These are phyloP conservation scores for Periplaneta americana DNA, from an alignment of 1,140 invertebrate genomes.

Conservation along the genomic window DNA sequence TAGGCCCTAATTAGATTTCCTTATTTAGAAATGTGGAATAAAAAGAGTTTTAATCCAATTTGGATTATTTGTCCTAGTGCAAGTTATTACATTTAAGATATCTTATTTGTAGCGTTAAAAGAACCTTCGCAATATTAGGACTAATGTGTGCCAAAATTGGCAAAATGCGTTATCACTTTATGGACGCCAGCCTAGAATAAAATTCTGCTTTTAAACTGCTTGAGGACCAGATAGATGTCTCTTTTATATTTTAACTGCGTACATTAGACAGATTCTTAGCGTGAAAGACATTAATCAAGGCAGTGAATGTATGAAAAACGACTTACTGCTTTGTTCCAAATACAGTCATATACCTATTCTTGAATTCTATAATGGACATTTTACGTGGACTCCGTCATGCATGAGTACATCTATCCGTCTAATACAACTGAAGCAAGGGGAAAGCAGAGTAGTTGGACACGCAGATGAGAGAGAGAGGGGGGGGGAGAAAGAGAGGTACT, in stretches of 20 bases:
- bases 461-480: neutral
- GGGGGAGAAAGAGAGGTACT: slow-evolving; percentile 1
- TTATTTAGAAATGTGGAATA: too few species aligned
- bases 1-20: too few species aligned
- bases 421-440: neutral
- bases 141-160: too few species aligned
- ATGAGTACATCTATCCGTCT: neutral
- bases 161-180: too few species aligned
- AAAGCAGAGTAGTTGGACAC: neutral
- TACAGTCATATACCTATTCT: neutral
- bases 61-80: too few species aligned
- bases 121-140: too few species aligned
- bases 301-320: neutral
- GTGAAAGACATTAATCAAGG: neutral
- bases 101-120: too few species aligned
- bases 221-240: too few species aligned
- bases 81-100: too few species aligned
- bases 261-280: neutral
- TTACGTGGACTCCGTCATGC: neutral
- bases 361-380: neutral
- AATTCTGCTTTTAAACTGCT: too few species aligned
- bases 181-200: too few species aligned
- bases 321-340: neutral
- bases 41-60: too few species aligned
- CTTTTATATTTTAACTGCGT: neutral